Evolutionary conservation across 2,113 vertebrate genomes (phyloP).

Genomic region (Actenoides hombroni): DNA sequence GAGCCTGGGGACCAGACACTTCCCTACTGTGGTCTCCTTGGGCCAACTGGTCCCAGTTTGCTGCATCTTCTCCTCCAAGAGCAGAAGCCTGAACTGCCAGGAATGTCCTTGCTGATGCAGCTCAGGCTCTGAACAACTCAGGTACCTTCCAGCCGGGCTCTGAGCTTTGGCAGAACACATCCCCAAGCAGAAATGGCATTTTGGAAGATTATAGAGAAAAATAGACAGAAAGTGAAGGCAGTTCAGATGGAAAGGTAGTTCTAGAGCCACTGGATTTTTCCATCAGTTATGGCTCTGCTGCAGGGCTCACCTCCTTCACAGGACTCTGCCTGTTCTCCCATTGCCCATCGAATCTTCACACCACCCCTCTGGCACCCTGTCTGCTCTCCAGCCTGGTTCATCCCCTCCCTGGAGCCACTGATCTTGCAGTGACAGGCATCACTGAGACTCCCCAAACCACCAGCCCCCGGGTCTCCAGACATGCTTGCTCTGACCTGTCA

Average conservation of each 20-base stretch:
- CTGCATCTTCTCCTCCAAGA: background rate
- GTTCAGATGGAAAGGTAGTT: background rate
- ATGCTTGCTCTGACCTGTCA: background rate
- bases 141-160: background rate
- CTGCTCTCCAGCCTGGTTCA: background rate
- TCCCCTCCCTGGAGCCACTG: background rate
- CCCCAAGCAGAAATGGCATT: background rate
- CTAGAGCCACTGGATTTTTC: background rate
- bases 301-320: background rate
- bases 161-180: background rate
- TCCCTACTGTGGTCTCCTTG: background rate
- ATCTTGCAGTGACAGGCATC: background rate
- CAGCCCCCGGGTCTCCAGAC: background rate
- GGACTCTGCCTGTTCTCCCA: background rate
- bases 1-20: no score
- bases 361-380: no score
- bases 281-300: accelerated
- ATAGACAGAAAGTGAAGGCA: background rate
- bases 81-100: background rate
- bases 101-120: background rate
- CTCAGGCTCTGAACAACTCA: accelerated
- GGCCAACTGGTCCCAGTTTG: background rate
- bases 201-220: background rate
- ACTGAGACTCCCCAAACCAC: background rate
- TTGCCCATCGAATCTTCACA: background rate